Conservation (phyloP, 1,140 invertebrate species). For the Paralvinella palmiformis region DNA sequence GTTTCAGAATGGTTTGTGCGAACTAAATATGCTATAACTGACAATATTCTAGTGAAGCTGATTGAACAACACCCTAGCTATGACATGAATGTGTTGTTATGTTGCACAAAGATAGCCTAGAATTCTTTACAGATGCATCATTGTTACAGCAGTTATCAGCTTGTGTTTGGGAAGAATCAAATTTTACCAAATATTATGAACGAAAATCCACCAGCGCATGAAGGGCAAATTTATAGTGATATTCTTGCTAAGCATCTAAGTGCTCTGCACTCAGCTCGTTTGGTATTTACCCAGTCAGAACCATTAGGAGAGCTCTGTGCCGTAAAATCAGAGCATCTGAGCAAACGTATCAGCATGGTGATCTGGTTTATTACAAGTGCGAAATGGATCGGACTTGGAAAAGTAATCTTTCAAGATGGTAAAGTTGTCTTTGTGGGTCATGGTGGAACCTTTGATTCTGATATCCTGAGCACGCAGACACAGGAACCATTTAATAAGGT, state of each 20-base stretch:
- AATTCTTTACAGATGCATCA: slow-evolving; percentile 26
- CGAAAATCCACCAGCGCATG: slow-evolving; percentile 14
- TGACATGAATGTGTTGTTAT: slow-evolving; percentile 11
- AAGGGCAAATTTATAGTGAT: slow-evolving; percentile 19
- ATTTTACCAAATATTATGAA: slow-evolving; percentile 18
- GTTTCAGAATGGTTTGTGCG: slow-evolving; percentile 1
- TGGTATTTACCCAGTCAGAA: slow-evolving; percentile 20
- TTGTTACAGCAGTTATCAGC: slow-evolving; percentile 14
- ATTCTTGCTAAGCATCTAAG: slow-evolving; percentile 22
- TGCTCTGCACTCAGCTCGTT: slow-evolving; percentile 19
- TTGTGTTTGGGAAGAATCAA: slow-evolving; percentile 9
- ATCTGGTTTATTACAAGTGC: slow-evolving; percentile 24
- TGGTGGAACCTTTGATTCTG: slow-evolving; percentile 18
- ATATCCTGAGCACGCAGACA: too few species aligned
- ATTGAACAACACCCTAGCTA: slow-evolving; percentile 12
- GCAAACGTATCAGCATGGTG: slow-evolving; percentile 22
- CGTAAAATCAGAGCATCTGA: slow-evolving; percentile 23
- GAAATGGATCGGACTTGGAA: slow-evolving; percentile 14
- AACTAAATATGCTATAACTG: background rate
- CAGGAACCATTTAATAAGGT: too few species aligned
- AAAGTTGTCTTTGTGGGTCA: slow-evolving; percentile 23
- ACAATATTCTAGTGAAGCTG: slow-evolving; percentile 10
- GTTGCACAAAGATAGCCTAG: slow-evolving; percentile 24
- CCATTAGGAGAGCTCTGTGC: slow-evolving; percentile 17
- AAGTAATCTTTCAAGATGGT: slow-evolving; percentile 20